Evolutionary conservation across 2,113 vertebrate genomes (phyloP).

Genomic region (Quiscalus mexicanus): DNA sequence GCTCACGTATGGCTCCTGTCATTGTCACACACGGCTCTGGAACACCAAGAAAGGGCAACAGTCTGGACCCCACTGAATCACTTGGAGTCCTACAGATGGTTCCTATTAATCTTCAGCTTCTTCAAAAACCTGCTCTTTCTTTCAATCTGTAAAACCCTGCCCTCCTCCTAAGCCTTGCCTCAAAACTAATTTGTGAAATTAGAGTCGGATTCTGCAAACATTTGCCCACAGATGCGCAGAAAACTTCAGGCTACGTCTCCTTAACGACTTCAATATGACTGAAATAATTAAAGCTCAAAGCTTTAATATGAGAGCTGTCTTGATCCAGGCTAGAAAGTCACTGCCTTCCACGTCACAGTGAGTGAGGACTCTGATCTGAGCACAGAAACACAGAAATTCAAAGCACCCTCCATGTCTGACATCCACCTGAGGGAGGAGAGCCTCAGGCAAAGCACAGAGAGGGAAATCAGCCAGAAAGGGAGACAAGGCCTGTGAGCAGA

Average conservation of each 20-base stretch:
- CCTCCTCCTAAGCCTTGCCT: neutral
- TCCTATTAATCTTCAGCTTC: neutral
- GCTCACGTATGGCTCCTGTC: conserved; percentile 5
- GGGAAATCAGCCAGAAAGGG: neutral
- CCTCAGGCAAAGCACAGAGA: neutral
- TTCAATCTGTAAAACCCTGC: neutral
- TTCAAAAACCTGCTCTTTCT: neutral
- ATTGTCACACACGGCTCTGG: neutral
- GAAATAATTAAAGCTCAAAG: conserved; percentile 21
- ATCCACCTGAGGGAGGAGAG: neutral
- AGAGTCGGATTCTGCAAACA: neutral
- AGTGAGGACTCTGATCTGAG: neutral
- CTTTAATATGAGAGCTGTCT: neutral
- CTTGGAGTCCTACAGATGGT: neutral
- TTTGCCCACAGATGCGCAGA: neutral
- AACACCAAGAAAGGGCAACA: conserved; percentile 21
- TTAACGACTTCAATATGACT: neutral
- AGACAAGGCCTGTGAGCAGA: neutral
- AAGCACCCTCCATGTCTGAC: neutral
- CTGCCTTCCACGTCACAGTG: neutral
- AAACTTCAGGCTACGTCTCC: neutral
- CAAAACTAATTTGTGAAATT: neutral
- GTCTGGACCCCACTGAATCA: neutral
- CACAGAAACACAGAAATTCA: neutral
- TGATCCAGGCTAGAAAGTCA: neutral